Evolutionary conservation across 2,888 invertebrate genomes (phyloP).

Genomic region (Sussaba pulchella): DNA sequence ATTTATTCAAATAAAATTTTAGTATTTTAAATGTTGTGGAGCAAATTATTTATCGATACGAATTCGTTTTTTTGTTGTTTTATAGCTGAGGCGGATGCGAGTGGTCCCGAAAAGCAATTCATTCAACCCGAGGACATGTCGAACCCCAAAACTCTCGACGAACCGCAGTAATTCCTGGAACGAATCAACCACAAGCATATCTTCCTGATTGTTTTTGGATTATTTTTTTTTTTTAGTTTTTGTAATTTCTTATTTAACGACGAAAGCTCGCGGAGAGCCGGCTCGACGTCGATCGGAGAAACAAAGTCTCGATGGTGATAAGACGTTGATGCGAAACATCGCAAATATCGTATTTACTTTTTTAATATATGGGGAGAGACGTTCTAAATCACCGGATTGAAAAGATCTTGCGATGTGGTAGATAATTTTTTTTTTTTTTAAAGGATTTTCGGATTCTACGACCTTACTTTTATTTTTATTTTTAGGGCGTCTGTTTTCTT

Average conservation of each 20-base stretch:
- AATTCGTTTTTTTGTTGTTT: constrained; percentile 2
- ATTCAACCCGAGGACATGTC: constrained; percentile 23
- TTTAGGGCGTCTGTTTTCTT: too few species aligned
- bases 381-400: too few species aligned
- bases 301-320: neutral
- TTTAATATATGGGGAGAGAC: too few species aligned
- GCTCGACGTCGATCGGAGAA: neutral
- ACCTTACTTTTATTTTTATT: too few species aligned
- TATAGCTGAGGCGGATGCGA: constrained; percentile 17
- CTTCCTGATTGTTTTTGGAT: too few species aligned
- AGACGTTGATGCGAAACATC: constrained; percentile 14
- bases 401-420: too few species aligned
- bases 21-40: neutral
- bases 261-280: neutral
- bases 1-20: neutral
- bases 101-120: constrained; percentile 41
- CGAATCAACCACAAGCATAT: neutral
- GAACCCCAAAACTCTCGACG: constrained; percentile 16
- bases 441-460: too few species aligned
- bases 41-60: neutral
- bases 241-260: neutral
- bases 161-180: constrained; percentile 4
- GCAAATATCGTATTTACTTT: neutral
- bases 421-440: too few species aligned
- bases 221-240: constrained; percentile 8